Conservation (phyloP, 1,140 invertebrate species). For the Sipha flava region DNA sequence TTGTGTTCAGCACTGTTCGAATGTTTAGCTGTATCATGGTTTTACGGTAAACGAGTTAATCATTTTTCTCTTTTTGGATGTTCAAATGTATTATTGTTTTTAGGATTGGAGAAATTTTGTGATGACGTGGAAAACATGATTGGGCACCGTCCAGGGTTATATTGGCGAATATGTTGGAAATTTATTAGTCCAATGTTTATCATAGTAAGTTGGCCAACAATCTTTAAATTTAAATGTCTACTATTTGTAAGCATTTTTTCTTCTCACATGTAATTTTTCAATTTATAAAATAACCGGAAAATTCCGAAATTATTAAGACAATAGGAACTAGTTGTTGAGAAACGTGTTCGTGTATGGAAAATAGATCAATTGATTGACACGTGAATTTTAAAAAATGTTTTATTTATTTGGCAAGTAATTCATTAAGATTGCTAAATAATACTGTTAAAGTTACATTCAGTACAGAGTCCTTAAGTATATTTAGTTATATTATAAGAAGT, state of each 20-base stretch:
- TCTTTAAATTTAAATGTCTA: slow-evolving; percentile 37
- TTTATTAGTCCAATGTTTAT: slow-evolving; percentile 57
- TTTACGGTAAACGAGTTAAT: slow-evolving; percentile 64
- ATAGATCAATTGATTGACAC: no score
- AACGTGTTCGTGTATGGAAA: no score
- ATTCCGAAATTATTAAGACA: neutral
- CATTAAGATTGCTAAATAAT: no score
- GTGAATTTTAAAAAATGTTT: no score
- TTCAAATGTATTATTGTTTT: neutral
- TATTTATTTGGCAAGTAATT: no score
- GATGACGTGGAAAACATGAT: slow-evolving; percentile 55
- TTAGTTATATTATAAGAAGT: no score
- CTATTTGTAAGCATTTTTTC: neutral
- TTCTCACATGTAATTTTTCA: neutral
- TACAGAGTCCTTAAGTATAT: no score
- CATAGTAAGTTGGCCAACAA: slow-evolving; percentile 49
- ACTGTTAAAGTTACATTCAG: no score
- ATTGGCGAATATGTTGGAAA: slow-evolving; percentile 58
- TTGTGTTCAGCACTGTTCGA: slow-evolving; percentile 83
- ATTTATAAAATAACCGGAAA: neutral
- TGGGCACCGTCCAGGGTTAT: slow-evolving; percentile 51
- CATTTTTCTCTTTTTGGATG: neutral
- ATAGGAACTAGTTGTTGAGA: no score
- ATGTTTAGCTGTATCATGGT: slow-evolving; percentile 82
- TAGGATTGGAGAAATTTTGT: slow-evolving; percentile 46